Conservation (phyloP, 2,888 invertebrate genomes). For the Microctonus hyperodae region DNA sequence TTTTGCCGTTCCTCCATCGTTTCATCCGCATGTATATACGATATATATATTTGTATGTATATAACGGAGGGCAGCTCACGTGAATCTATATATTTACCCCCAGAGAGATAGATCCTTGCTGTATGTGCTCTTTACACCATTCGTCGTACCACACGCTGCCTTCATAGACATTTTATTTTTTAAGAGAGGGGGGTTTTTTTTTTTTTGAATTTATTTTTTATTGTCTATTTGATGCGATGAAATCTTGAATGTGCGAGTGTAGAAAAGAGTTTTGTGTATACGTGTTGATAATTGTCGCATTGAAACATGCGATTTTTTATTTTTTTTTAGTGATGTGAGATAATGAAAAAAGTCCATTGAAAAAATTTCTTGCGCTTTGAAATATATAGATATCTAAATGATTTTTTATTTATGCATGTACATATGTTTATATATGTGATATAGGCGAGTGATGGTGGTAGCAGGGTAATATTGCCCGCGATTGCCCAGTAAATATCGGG, state of each 20-base stretch:
- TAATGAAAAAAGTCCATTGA: no score
- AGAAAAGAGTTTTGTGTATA: no score
- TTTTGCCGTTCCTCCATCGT: slow-evolving; percentile 48
- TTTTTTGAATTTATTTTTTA: no score
- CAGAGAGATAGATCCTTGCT: slow-evolving; percentile 38
- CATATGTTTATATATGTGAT: background rate
- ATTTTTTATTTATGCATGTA: background rate
- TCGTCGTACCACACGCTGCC: background rate
- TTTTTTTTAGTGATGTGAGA: no score
- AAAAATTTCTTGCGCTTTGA: no score
- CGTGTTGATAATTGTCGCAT: no score
- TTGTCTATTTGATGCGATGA: no score
- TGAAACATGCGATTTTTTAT: no score
- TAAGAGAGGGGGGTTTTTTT: no score
- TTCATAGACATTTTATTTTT: slow-evolving; percentile 23
- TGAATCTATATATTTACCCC: slow-evolving; percentile 27
- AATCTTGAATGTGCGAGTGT: no score
- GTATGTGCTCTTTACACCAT: slow-evolving; percentile 12
- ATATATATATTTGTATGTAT: no score
- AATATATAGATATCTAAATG: no score
- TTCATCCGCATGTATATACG: background rate
- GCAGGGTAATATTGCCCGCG: slow-evolving; percentile 49
- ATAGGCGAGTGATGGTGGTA: slow-evolving; percentile 8
- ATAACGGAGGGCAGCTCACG: slow-evolving; percentile 12
- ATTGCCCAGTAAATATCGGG: slow-evolving; percentile 58